Base-by-base conservation (phyloP, 1,140 invertebrate genomes). In the Prorops nasuta region DNA sequence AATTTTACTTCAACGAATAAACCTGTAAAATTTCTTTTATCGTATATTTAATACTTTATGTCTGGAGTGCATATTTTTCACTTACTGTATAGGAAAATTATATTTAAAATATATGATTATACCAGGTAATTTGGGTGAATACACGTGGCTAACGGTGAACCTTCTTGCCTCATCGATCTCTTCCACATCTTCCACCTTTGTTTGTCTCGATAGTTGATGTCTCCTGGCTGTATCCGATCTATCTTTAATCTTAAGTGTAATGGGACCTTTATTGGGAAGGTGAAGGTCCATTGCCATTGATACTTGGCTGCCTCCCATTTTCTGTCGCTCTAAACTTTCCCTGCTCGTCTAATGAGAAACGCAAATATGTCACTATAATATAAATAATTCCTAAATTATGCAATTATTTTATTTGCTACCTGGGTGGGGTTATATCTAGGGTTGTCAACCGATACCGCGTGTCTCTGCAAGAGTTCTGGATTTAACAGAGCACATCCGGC, bases 211-310 rank as follows among this genome's bases (percentile, higher is more conserved):
- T n/a, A 91, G 75, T 24, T 88, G 84, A 64, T 90, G 89, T 14
- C 88, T 76, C 19, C 85, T 81, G 9, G 86, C 85, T 22, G 87
- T 89, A 43, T 86, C 84, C 2, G 84, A 85, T 49, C 77, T 75
- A 69, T 89, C 86, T 46, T 83, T 79, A 21, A 89, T 81, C 41
- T 81, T 82, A 32, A 89, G 68, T 3, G 86, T 89, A 10, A 89
- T 83, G 7, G 83, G 84, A 68, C 79, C 85, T 77, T 63, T 78
- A 48, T 80, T 79, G 12, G 81, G 80, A 17, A 84, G 77, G 64
- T 89, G 86, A 34, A 89, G 64, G 65, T 90, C 87, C 77, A 90
- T 77, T 3, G 85, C 85, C 80, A 89, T 83, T 1, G 87, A 87
- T 17, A 77, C 84, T 71, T 84, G 86, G 52, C 81, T 87, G 31